Conservation (phyloP, 2,113 vertebrate genomes). For the Sturnira hondurensis region DNA sequence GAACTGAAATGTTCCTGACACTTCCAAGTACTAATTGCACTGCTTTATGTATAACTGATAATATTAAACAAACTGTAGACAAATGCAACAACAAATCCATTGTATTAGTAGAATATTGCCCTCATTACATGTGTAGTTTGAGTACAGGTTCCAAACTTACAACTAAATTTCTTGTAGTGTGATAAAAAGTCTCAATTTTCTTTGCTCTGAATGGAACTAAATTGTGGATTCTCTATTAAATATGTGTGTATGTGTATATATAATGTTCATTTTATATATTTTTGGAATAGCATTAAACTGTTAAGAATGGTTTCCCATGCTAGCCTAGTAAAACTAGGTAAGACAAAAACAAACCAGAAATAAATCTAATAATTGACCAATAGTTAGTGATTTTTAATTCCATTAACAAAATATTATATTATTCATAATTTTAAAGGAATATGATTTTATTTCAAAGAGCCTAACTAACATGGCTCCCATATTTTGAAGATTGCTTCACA, state of each 20-base stretch:
- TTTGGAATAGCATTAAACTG: background rate
- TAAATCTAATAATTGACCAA: background rate
- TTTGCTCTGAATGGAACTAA: conserved; percentile 74
- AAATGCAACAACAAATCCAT: conserved; percentile 83
- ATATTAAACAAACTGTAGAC: conserved; percentile 81
- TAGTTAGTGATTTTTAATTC: background rate
- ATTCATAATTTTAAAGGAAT: background rate
- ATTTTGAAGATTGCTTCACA: background rate
- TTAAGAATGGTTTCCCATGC: background rate
- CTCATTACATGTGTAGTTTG: conserved; percentile 69
- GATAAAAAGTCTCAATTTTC: conserved; percentile 59
- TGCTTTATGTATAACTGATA: conserved; percentile 93
- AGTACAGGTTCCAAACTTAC: conserved; percentile 71
- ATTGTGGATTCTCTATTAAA: background rate
- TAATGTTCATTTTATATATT: background rate
- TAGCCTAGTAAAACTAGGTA: background rate
- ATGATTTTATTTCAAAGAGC: background rate
- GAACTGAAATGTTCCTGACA: conserved; percentile 83
- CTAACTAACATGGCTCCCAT: background rate
- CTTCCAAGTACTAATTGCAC: conserved; percentile 88
- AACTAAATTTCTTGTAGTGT: conserved; percentile 62
- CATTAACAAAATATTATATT: background rate
- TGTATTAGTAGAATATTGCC: conserved; percentile 75
- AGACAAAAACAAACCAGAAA: background rate
- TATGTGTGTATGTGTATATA: background rate